Evolutionary conservation across 2,888 invertebrate species (phyloP).

Genomic region (Sialis lutaria): DNA sequence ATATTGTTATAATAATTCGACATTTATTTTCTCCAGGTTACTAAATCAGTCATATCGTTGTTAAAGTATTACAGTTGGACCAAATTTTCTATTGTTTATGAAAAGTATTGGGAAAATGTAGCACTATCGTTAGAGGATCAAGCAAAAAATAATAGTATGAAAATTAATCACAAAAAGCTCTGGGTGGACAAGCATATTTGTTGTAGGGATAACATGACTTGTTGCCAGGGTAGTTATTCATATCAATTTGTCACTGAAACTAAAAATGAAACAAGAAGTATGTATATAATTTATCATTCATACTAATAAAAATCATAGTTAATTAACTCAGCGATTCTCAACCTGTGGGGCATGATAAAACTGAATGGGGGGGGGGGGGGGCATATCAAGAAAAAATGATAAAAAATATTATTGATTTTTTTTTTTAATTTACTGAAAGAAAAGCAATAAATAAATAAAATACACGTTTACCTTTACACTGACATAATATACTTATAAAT

Average conservation of each 20-base stretch:
- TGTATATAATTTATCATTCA: slow-evolving; percentile 21
- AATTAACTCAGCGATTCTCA: no score
- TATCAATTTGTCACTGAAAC: slow-evolving; percentile 71
- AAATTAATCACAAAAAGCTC: slow-evolving; percentile 58
- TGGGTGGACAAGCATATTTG: slow-evolving; percentile 59
- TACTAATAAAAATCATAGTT: no score
- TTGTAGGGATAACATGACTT: slow-evolving; percentile 54
- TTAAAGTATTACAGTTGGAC: slow-evolving; percentile 85
- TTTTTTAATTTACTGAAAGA: no score
- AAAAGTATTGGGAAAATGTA: slow-evolving; percentile 65
- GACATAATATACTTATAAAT: no score
- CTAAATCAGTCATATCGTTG: slow-evolving; percentile 84
- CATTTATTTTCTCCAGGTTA: slow-evolving; percentile 43
- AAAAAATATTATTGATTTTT: no score
- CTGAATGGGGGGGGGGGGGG: no score
- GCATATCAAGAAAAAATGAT: no score
- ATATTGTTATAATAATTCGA: background rate
- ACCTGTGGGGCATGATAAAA: no score
- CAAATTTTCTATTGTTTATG: slow-evolving; percentile 79
- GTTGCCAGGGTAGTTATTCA: slow-evolving; percentile 67
- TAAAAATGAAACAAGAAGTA: slow-evolving; percentile 69
- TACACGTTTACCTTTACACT: no score
- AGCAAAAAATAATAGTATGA: slow-evolving; percentile 61
- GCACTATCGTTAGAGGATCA: slow-evolving; percentile 63
- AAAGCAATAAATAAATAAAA: no score